Conservation (phyloP, 1,140 invertebrate genomes). For the Calliphora vicina region DNA sequence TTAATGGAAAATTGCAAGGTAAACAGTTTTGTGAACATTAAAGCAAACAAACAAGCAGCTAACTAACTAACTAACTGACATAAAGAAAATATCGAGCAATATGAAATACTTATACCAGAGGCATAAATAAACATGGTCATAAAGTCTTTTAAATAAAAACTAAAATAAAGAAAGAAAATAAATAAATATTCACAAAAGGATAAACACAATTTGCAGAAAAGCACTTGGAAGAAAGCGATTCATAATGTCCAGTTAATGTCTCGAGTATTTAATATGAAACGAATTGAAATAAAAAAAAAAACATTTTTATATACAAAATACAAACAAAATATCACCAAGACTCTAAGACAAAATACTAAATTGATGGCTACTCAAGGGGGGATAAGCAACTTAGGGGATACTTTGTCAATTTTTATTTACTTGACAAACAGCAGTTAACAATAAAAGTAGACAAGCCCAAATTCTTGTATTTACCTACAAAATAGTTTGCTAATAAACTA, state of each 20-base stretch:
- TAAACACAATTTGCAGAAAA: not conserved
- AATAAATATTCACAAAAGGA: not conserved
- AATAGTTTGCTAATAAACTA: not conserved
- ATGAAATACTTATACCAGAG: not conserved
- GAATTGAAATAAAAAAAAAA: too few relatives aligned
- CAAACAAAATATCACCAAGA: too few relatives aligned
- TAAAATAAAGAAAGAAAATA: too few relatives aligned
- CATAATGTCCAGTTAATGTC: not conserved
- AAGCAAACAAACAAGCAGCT: too few relatives aligned
- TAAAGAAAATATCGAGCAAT: not conserved
- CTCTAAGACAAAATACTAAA: too few relatives aligned
- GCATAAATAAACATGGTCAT: not conserved
- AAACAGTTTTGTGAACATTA: not conserved
- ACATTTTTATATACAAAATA: too few relatives aligned
- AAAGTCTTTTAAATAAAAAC: not conserved
- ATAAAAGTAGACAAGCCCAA: not conserved
- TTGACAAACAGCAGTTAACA: not conserved
- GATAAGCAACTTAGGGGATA: not conserved
- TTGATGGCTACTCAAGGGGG: not conserved
- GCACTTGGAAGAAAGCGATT: not conserved
- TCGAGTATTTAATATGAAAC: not conserved
- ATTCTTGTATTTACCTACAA: not conserved
- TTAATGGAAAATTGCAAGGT: not conserved
- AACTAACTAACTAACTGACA: not conserved
- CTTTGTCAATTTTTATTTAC: not conserved